A percentile compares a stretch with the other conserved stretches of the same genome.
Conservation (phyloP, 2,888 invertebrate genomes). For the Chrysolina americana region DNA sequence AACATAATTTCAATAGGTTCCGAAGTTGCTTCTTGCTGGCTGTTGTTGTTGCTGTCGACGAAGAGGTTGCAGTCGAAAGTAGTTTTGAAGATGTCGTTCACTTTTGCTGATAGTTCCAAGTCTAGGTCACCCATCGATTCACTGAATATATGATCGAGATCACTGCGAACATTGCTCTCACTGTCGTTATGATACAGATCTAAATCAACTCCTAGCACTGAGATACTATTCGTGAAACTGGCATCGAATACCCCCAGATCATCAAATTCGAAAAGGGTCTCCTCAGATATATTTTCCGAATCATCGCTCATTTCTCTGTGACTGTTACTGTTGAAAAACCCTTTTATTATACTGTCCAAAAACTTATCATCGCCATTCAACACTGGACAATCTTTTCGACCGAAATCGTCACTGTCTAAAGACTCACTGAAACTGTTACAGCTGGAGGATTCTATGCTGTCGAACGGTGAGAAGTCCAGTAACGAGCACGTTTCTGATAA, state of each 20-base stretch:
- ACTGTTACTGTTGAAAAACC: constrained; percentile 51
- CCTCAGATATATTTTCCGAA: constrained; percentile 40
- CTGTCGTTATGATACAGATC: constrained; percentile 56
- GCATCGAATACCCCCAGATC: constrained; percentile 42
- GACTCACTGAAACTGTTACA: constrained; percentile 43
- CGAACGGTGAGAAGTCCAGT: constrained; percentile 54
- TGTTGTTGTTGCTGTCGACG: constrained; percentile 42
- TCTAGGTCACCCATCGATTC: constrained; percentile 57
- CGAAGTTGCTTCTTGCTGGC: constrained; percentile 35
- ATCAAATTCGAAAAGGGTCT: constrained; percentile 44
- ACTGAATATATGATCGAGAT: constrained; percentile 53
- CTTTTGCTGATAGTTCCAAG: constrained; percentile 51
- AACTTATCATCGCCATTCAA: constrained; percentile 58
- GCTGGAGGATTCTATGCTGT: constrained; percentile 51
- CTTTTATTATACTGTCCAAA: constrained; percentile 57
- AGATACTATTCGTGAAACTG: constrained; percentile 52
- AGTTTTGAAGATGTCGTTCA: constrained; percentile 57
- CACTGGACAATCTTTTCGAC: constrained; percentile 45
- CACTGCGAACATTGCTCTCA: constrained; percentile 48
- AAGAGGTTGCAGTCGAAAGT: constrained; percentile 55
- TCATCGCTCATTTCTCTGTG: constrained; percentile 32
- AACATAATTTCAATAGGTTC: constrained; percentile 61
- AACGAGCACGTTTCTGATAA: constrained; percentile 36
- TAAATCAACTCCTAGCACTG: constrained; percentile 63
- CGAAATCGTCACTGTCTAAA: constrained; percentile 34